Evolutionary conservation across 2,888 invertebrate genomes (phyloP).

Genomic region (Stegophylla sp.): DNA sequence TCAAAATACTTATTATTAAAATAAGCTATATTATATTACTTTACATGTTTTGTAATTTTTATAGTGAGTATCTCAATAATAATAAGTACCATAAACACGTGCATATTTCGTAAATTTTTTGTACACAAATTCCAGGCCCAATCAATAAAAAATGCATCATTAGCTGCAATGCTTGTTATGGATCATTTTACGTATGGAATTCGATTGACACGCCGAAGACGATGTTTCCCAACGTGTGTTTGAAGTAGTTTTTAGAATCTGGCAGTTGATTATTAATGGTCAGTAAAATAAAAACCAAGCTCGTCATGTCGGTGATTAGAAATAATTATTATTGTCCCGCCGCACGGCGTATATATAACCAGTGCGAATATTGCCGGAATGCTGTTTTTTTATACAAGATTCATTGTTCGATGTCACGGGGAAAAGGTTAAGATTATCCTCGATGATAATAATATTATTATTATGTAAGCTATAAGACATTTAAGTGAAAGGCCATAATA

Average conservation of each 20-base stretch:
- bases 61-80: too few relatives aligned
- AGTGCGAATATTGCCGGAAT: slow-evolving; percentile 20
- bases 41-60: too few relatives aligned
- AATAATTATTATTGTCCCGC: slow-evolving; percentile 36
- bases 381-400: slow-evolving; percentile 46
- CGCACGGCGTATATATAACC: too few relatives aligned
- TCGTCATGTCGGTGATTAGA: background rate
- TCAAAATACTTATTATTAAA: too few relatives aligned
- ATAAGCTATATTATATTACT: too few relatives aligned
- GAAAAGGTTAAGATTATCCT: slow-evolving; percentile 39
- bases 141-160: too few relatives aligned
- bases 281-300: background rate
- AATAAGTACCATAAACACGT: background rate
- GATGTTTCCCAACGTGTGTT: slow-evolving; percentile 26
- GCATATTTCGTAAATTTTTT: background rate
- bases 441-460: too few relatives aligned
- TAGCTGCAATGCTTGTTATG: too few relatives aligned
- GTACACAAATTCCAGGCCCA: too few relatives aligned
- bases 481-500: slow-evolving; percentile 48
- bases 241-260: slow-evolving; percentile 25
- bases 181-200: background rate
- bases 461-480: slow-evolving; percentile 53
- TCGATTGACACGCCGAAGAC: background rate
- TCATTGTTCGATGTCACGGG: slow-evolving; percentile 46
- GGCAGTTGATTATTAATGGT: slow-evolving; percentile 34